Conservation (phyloP, 2,113 vertebrate species). For the Lasiurus cinereus region DNA sequence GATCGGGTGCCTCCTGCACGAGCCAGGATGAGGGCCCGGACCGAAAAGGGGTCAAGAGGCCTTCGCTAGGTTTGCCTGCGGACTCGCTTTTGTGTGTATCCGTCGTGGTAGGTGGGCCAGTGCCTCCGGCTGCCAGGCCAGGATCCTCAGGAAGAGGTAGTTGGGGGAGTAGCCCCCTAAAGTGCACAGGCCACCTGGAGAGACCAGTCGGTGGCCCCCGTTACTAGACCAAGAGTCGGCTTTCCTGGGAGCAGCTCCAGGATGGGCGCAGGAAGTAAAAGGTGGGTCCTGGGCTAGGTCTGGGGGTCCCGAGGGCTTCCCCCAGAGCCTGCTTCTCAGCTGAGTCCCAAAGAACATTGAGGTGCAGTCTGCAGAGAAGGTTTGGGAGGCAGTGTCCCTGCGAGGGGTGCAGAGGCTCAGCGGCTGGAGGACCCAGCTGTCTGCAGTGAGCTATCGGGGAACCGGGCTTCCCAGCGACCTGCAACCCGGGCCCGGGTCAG, state of each 20-base stretch:
- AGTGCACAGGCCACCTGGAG: background rate
- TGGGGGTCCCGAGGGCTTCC: background rate
- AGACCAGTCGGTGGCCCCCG: background rate
- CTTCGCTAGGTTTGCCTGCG: background rate
- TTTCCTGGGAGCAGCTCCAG: background rate
- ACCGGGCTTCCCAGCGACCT: background rate
- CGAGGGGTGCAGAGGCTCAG: background rate
- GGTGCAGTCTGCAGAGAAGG: background rate
- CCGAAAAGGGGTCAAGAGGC: background rate
- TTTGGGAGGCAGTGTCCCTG: background rate
- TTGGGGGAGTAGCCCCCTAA: background rate
- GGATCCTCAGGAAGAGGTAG: too few relatives aligned
- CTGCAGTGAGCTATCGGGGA: background rate
- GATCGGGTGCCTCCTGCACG: too few relatives aligned
- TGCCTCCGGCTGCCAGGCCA: background rate
- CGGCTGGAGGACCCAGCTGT: background rate
- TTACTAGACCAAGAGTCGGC: too few relatives aligned
- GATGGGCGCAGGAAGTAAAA: background rate
- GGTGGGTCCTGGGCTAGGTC: background rate
- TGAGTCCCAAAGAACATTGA: background rate
- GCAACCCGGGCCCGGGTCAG: background rate
- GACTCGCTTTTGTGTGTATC: too few relatives aligned
- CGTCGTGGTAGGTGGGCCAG: background rate
- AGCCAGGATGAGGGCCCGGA: too few relatives aligned
- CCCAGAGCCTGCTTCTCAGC: background rate